phyloP scores from a whole-genome alignment of 2,113 vertebrate species.

The Hyperoodon ampullatus region DNA sequence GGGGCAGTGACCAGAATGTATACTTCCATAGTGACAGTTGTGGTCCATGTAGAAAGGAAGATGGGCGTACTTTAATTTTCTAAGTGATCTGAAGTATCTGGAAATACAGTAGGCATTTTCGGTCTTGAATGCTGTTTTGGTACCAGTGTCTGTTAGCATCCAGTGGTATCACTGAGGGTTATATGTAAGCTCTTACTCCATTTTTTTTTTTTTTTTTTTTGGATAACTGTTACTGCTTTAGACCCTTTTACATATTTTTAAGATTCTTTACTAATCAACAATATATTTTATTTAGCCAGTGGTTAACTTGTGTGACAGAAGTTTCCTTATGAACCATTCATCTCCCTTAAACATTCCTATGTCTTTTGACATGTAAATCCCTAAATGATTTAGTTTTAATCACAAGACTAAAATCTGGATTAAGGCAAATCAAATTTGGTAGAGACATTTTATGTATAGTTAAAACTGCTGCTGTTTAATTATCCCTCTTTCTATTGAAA shows the following conservation, averaged over 20 bases:
- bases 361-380: not conserved
- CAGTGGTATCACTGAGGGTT: not conserved
- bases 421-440: constrained; percentile 15
- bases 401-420: not conserved
- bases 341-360: not conserved
- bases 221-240: not conserved
- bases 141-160: not conserved
- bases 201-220: not conserved
- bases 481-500: not conserved
- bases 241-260: not conserved
- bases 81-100: not conserved
- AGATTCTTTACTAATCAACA: not conserved
- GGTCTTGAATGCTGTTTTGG: not conserved
- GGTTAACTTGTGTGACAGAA: not conserved
- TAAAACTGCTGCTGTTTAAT: constrained; percentile 30
- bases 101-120: not conserved
- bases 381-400: constrained; percentile 8
- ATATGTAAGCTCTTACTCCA: not conserved
- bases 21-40: not conserved
- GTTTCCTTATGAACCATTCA: not conserved
- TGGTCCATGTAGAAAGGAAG: not conserved
- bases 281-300: not conserved
- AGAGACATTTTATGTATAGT: not conserved
- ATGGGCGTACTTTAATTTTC: not conserved
- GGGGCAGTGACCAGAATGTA: not conserved